Evolutionary conservation across 2,797 vertebrate species (phyloP).

Genomic region (Caiman crocodilus): DNA sequence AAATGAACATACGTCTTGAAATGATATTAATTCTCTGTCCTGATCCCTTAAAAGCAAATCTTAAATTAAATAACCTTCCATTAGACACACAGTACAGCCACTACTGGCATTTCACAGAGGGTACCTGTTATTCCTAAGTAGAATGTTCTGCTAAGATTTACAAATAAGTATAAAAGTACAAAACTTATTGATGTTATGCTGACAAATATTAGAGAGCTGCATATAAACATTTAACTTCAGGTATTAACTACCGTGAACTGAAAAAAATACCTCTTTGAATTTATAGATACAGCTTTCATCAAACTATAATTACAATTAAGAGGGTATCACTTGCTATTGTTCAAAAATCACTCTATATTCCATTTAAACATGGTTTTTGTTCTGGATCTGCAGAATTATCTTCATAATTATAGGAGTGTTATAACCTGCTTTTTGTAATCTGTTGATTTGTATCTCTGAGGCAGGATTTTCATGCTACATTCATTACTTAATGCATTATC

Average conservation of each 20-base stretch:
- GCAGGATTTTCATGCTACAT: neutral
- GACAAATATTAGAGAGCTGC: neutral
- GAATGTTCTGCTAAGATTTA: neutral
- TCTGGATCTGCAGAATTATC: too few species aligned
- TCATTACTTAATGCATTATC: neutral
- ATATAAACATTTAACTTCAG: neutral
- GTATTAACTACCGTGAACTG: neutral
- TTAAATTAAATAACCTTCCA: neutral
- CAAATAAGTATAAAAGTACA: neutral
- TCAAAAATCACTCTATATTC: neutral
- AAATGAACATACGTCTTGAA: neutral
- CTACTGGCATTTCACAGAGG: neutral
- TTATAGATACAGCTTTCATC: neutral
- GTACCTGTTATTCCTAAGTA: neutral
- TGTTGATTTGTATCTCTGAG: neutral
- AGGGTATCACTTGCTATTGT: neutral
- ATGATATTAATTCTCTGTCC: neutral
- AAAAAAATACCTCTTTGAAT: accelerated
- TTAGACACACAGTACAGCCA: neutral
- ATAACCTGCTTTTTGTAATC: neutral
- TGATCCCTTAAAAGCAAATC: neutral
- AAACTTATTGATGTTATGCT: neutral
- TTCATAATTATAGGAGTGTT: neutral
- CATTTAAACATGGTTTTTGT: too few species aligned
- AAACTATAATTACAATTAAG: neutral